Base-by-base conservation (phyloP, 2,888 invertebrate species). In the Acronicta leporina region DNA sequence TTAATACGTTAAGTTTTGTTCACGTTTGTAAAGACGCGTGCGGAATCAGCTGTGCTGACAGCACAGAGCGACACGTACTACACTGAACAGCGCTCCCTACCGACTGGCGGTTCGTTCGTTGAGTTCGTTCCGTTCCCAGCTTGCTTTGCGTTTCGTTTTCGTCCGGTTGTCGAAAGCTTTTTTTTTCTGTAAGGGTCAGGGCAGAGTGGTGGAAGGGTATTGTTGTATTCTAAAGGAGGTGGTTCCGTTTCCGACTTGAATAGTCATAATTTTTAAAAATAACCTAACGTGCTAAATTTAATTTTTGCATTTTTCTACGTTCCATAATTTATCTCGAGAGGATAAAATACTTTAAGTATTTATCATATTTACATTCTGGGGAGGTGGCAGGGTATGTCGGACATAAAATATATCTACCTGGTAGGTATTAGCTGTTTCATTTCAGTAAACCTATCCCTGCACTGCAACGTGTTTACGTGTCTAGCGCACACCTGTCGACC, bases 101-200 rank as follows among this genome's bases (percentile, higher is more conserved):
- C 84, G 88, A 94, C 93, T 94, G 90, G 87, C 67, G 73, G 73
- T 74, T 62, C 67, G n/a, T n/a, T n/a, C n/a, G n/a, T n/a, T n/a
- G n/a, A n/a, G n/a, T n/a, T n/a, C n/a, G 73, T 65, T 61, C 68
- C 62, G 63, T 66, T 50, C 51, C 35, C 13, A 11, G n/a, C 38
- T 38, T 38, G n/a, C 14, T 33, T 60, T 71, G 68, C 80, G 77
- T 76, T 78, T 75, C 70, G 73, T 77, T 81, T 81, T 79, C 77
- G 77, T 78, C 73, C 70, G 73, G 68, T 73, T 73, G 63, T 77
- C 74, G 77, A 82, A 68, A 66, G 67, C 59, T 70, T 74, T 80
- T 82, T 83, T 81, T 82, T 69, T 63, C 69, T 65, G 64, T 69
- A 68, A 76, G 65, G 66, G 73, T 1, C 38, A 38, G 16, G 11